Conservation (phyloP, 1,140 invertebrate species). For the Apis cerana region DNA sequence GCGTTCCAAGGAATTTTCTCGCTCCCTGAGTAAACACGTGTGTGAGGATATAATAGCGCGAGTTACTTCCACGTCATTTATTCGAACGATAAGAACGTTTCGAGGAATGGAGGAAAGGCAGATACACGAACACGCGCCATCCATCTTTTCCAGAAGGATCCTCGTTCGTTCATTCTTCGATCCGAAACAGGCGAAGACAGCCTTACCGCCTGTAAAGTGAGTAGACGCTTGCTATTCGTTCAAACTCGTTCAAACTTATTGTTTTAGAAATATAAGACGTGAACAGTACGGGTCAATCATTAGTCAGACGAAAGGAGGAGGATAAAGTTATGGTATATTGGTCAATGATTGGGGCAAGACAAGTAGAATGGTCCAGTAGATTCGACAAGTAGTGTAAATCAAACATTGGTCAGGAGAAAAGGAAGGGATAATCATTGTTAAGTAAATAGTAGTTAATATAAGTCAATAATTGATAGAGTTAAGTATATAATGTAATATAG, state of each 20-base stretch:
- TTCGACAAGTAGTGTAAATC: too few species aligned
- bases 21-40: constrained; percentile 4
- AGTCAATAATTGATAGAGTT: too few species aligned
- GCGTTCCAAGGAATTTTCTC: background rate
- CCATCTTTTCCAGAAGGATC: constrained; percentile 19
- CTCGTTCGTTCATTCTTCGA: constrained; percentile 2
- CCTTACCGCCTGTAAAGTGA: background rate
- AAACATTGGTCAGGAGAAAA: too few species aligned
- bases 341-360: too few species aligned
- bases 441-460: too few species aligned
- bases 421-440: too few species aligned
- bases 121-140: background rate
- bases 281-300: too few species aligned
- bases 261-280: too few species aligned
- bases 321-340: too few species aligned
- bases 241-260: background rate
- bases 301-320: too few species aligned
- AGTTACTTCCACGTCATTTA: constrained; percentile 39
- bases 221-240: constrained; percentile 18
- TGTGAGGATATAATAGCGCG: constrained; percentile 4
- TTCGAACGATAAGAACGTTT: constrained; percentile 14
- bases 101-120: background rate
- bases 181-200: constrained; percentile 4
- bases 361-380: too few species aligned
- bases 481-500: too few species aligned